phyloP scores from a whole-genome alignment of 2,888 invertebrate genomes.

The Limnephilus auricula region DNA sequence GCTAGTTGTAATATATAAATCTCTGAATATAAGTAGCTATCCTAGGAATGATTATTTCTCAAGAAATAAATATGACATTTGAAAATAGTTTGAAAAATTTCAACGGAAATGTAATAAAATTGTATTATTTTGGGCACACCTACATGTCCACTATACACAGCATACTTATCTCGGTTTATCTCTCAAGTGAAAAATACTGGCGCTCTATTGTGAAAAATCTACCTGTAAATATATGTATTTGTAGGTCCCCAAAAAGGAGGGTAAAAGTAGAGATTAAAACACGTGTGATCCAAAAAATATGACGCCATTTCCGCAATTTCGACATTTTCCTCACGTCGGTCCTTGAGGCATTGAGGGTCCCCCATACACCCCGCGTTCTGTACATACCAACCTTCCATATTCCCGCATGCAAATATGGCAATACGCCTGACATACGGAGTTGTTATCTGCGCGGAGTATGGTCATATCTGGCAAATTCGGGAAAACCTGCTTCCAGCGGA shows the following conservation, averaged over 20 bases:
- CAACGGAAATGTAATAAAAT: no score
- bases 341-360: slow-evolving; percentile 21
- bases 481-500: neutral
- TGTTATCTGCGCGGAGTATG: neutral
- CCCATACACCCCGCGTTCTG: neutral
- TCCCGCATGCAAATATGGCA: slow-evolving; percentile 23
- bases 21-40: no score
- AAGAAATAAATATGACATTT: no score
- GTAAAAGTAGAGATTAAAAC: neutral
- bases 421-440: slow-evolving; percentile 20
- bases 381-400: neutral
- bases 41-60: no score
- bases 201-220: neutral
- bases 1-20: no score
- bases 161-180: no score
- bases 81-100: no score
- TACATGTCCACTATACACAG: no score
- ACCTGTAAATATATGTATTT: neutral
- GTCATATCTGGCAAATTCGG: slow-evolving; percentile 24
- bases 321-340: slow-evolving; percentile 22
- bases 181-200: no score
- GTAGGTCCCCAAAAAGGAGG: neutral
- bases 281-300: neutral
- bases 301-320: slow-evolving; percentile 12
- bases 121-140: no score